phyloP scores from a whole-genome alignment of 2,888 invertebrate species.

The Megalurothrips usitatus region DNA sequence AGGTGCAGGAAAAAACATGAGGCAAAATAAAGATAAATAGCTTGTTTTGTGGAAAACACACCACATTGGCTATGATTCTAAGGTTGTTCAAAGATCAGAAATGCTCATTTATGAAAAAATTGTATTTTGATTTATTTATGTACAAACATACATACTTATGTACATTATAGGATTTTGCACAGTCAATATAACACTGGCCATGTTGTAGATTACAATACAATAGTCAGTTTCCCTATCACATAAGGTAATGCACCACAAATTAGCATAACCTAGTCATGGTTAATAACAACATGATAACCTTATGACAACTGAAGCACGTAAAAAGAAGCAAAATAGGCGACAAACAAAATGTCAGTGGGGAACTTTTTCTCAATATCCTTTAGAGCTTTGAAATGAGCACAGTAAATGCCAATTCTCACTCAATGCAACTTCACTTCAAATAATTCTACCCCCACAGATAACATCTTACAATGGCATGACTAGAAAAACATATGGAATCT shows the following conservation, averaged over 20 bases:
- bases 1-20: too few species aligned
- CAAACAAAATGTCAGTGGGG: neutral
- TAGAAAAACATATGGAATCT: neutral
- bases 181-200: slow-evolving; percentile 34
- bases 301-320: neutral
- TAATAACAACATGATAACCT: neutral
- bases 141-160: slow-evolving; percentile 52
- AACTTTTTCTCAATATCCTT: neutral
- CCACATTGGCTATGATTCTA: neutral
- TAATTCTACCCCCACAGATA: too few species aligned
- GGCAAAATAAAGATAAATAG: too few species aligned
- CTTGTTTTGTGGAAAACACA: too few species aligned
- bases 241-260: slow-evolving; percentile 25
- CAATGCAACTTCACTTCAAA: too few species aligned
- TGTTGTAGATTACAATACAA: slow-evolving; percentile 21
- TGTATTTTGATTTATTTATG: slow-evolving; percentile 45
- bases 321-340: neutral
- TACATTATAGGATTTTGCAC: slow-evolving; percentile 44
- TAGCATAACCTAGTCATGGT: slow-evolving; percentile 26
- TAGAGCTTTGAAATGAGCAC: too few species aligned
- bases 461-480: neutral
- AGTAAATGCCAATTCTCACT: too few species aligned
- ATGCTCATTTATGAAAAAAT: slow-evolving; percentile 34
- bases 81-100: slow-evolving; percentile 32
- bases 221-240: slow-evolving; percentile 26